Evolutionary conservation across 2,113 vertebrate species (phyloP).

Genomic region (Tringa solitaria): DNA sequence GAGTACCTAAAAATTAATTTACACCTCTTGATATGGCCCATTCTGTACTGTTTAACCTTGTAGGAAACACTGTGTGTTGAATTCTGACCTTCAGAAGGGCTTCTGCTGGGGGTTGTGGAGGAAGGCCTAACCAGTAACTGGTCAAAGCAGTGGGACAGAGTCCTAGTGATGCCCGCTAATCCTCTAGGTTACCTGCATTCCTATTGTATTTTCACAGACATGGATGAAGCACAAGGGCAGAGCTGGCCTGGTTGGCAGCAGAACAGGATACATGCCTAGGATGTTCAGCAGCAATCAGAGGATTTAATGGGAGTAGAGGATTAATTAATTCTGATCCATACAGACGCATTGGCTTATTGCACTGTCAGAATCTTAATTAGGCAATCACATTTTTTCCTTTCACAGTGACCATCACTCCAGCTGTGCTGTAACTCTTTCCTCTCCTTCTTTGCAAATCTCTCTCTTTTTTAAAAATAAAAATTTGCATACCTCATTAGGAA

Average conservation of each 20-base stretch:
- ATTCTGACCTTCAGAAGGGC: neutral
- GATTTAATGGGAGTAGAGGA: slow-evolving; percentile 12
- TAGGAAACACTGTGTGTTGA: neutral
- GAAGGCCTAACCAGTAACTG: neutral
- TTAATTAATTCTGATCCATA: slow-evolving; percentile 49
- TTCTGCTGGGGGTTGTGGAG: neutral
- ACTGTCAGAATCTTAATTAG: slow-evolving; percentile 52
- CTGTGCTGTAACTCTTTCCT: slow-evolving; percentile 20
- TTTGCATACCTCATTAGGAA: neutral
- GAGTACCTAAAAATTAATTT: neutral
- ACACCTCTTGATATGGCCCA: neutral
- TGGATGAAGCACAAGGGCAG: neutral
- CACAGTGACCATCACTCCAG: slow-evolving; percentile 19
- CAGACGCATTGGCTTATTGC: slow-evolving; percentile 4
- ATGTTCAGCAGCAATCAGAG: slow-evolving; percentile 4
- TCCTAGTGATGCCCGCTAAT: neutral
- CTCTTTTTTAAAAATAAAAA: neutral
- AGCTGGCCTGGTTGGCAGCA: neutral
- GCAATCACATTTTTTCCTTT: slow-evolving; percentile 28
- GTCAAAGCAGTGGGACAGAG: neutral
- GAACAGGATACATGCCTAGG: neutral
- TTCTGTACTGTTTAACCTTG: neutral
- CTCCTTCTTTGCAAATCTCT: neutral
- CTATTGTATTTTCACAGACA: neutral
- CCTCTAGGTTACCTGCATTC: neutral